Percentiles rank a stretch among this genome's conserved stretches.
These are phyloP conservation scores for Anastrepha ludens DNA, from an alignment of 1,140 invertebrate genomes.

Conservation along the genomic window DNA sequence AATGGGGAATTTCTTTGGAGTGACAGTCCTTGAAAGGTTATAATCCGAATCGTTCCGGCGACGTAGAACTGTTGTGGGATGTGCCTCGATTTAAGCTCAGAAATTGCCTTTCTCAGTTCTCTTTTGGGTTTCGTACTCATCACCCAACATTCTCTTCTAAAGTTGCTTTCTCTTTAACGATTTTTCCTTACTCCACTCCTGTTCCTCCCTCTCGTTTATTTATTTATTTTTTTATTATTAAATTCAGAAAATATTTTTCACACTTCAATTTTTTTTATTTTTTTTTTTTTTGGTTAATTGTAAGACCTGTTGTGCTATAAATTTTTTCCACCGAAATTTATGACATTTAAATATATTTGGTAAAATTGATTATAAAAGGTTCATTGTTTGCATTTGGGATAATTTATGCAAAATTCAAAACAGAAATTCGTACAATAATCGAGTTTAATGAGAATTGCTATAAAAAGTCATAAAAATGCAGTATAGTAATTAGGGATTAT, in stretches of 20 bases:
- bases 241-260: background rate
- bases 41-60: no score
- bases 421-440: background rate
- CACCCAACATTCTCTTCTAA: no score
- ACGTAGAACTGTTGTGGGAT: no score
- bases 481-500: background rate
- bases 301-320: background rate
- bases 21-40: no score
- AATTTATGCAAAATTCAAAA: slow-evolving; percentile 28
- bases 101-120: no score
- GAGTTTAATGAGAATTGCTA: slow-evolving; percentile 6
- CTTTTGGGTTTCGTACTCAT: no score
- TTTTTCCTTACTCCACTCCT: background rate
- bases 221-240: slow-evolving; percentile 21
- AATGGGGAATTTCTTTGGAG: no score
- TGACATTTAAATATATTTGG: background rate
- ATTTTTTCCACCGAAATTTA: background rate
- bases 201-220: background rate
- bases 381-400: slow-evolving; percentile 38
- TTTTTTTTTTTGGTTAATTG: background rate
- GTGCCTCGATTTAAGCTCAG: no score
- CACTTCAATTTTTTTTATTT: background rate
- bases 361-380: slow-evolving; percentile 15
- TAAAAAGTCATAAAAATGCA: slow-evolving; percentile 30
- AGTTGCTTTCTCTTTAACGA: no score